phyloP scores from a whole-genome alignment of 2,113 vertebrate genomes.

The Paradoxurus hermaphroditus region DNA sequence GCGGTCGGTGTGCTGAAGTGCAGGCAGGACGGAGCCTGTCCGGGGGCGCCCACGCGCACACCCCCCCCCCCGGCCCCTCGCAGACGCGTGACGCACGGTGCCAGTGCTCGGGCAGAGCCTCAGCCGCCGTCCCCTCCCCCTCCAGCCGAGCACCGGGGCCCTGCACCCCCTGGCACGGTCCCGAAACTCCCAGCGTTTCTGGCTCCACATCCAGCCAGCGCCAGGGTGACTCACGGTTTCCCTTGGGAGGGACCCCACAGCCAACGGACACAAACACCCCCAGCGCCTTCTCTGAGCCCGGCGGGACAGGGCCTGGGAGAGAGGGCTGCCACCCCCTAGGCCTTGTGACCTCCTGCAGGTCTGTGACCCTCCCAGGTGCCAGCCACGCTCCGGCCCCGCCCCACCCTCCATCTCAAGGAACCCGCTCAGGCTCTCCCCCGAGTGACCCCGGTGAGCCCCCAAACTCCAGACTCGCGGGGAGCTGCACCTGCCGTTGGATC shows the following conservation, averaged over 20 bases:
- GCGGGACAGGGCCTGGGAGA: neutral
- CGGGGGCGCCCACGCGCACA: neutral
- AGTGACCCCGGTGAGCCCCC: neutral
- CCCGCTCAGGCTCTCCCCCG: rapidly evolving
- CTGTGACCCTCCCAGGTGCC: neutral
- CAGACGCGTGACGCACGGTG: neutral
- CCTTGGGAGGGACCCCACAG: constrained; percentile 45
- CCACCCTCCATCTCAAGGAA: neutral
- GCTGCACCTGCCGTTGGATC: too few species aligned
- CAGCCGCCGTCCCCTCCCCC: neutral
- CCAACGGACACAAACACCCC: neutral
- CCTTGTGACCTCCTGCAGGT: neutral
- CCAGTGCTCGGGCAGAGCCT: neutral
- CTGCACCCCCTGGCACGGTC: neutral
- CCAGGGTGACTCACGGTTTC: constrained; percentile 57
- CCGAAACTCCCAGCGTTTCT: neutral
- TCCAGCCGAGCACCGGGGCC: neutral
- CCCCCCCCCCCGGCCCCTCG: rapidly evolving
- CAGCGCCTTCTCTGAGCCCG: neutral
- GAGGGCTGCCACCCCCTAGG: neutral
- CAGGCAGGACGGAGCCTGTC: neutral
- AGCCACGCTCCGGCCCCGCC: rapidly evolving
- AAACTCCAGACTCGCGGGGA: neutral
- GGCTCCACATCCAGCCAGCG: neutral
- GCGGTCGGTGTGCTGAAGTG: neutral